A percentile compares a stretch with the other conserved stretches of the same genome.
These are phyloP conservation scores for Trematocara unimaculatum DNA, from an alignment of 2,113 vertebrate genomes.

Conservation along the genomic window DNA sequence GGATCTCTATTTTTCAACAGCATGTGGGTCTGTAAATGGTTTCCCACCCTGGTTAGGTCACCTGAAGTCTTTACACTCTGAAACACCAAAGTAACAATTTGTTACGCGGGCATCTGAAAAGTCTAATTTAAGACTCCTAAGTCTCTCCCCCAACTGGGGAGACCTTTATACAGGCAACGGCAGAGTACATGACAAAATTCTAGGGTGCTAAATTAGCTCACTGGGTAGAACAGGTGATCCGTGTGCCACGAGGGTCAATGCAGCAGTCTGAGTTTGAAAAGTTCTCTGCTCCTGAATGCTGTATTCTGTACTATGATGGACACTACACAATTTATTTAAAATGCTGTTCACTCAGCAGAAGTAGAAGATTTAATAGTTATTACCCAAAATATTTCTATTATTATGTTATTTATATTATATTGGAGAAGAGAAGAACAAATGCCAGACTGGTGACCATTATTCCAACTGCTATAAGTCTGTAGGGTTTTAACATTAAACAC, in stretches of 20 bases:
- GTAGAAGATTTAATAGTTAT: background rate
- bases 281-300: background rate
- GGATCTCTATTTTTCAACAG: slow-evolving; percentile 33
- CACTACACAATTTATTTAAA: background rate
- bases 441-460: background rate
- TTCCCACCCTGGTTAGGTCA: slow-evolving; percentile 69
- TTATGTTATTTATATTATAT: background rate
- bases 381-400: accelerated
- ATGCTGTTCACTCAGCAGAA: background rate
- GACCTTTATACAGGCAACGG: slow-evolving; percentile 32
- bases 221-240: background rate
- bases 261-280: background rate
- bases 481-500: background rate
- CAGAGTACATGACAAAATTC: background rate
- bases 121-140: slow-evolving; percentile 52
- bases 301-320: background rate
- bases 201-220: background rate
- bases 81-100: slow-evolving; percentile 49
- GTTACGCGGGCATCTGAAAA: slow-evolving; percentile 35
- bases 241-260: background rate
- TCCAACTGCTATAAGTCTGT: background rate
- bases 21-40: slow-evolving; percentile 29
- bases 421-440: background rate
- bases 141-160: background rate
- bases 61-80: slow-evolving; percentile 42